These are phyloP conservation scores for Clupea harengus DNA, from an alignment of 2,113 vertebrate species.

Conservation along the genomic window DNA sequence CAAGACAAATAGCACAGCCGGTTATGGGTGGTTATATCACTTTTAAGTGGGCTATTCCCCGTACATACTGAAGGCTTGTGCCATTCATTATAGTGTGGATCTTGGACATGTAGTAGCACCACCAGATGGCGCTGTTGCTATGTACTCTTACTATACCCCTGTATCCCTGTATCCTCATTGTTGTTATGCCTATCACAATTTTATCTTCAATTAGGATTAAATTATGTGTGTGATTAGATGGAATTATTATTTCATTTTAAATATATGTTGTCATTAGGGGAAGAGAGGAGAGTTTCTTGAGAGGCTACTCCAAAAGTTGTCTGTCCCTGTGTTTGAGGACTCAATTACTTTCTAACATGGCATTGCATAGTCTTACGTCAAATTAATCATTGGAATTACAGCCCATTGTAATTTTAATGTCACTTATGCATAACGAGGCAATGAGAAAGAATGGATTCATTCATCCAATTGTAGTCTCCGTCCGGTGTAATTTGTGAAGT, in stretches of 20 bases:
- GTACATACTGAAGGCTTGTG: neutral
- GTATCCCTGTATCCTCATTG: neutral
- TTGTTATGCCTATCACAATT: neutral
- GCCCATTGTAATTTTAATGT: slow-evolving; percentile 2
- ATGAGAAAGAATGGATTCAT: neutral
- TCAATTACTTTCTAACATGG: neutral
- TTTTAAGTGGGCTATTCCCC: neutral
- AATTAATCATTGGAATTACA: neutral
- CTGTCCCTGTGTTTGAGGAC: neutral
- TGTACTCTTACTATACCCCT: slow-evolving; percentile 24
- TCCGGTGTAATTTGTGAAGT: neutral
- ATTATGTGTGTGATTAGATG: slow-evolving; percentile 25
- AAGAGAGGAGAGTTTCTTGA: neutral
- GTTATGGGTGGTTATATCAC: neutral
- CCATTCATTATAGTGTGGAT: neutral
- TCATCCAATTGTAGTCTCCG: neutral
- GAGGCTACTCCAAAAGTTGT: neutral
- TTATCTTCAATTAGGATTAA: slow-evolving; percentile 29
- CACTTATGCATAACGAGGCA: neutral
- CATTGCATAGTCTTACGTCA: neutral
- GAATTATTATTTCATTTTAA: slow-evolving; percentile 10
- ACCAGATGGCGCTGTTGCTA: slow-evolving; percentile 67
- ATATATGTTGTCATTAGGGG: neutral
- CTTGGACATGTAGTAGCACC: slow-evolving; percentile 24
- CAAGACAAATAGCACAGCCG: neutral